These are phyloP conservation scores for Petrocephalus zakoni DNA, from an alignment of 2,113 vertebrate genomes.

Conservation along the genomic window DNA sequence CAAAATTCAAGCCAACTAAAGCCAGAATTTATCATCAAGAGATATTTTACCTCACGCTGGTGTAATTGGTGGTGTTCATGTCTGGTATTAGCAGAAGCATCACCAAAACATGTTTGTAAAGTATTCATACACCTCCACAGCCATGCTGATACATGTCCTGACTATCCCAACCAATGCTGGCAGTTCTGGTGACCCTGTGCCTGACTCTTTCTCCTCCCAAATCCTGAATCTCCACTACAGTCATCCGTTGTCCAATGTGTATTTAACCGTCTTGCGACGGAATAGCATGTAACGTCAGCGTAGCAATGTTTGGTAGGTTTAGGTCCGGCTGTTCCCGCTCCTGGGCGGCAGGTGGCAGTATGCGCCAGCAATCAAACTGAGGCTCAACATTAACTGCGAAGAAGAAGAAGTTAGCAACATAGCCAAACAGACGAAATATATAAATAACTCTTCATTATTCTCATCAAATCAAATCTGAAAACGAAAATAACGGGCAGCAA, in stretches of 20 bases:
- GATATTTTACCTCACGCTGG: background rate
- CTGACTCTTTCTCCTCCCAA: background rate
- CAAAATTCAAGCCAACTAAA: background rate
- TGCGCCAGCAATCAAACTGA: background rate
- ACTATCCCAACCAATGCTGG: background rate
- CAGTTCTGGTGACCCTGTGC: background rate
- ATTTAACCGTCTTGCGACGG: background rate
- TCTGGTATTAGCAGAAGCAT: background rate
- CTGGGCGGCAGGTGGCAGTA: background rate
- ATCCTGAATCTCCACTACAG: background rate
- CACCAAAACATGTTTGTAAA: background rate
- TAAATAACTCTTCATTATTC: background rate
- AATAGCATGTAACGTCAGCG: background rate
- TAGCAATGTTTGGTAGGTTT: background rate
- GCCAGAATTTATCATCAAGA: background rate
- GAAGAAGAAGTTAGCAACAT: conserved; percentile 6
- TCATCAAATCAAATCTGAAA: background rate
- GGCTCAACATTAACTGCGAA: background rate
- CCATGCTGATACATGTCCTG: background rate
- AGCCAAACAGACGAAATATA: background rate
- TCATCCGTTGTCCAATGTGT: background rate
- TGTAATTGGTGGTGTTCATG: background rate
- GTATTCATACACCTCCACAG: background rate
- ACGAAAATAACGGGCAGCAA: background rate
- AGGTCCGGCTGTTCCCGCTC: background rate